phyloP scores from a whole-genome alignment of 2,888 invertebrate species.

The Empis livida region DNA sequence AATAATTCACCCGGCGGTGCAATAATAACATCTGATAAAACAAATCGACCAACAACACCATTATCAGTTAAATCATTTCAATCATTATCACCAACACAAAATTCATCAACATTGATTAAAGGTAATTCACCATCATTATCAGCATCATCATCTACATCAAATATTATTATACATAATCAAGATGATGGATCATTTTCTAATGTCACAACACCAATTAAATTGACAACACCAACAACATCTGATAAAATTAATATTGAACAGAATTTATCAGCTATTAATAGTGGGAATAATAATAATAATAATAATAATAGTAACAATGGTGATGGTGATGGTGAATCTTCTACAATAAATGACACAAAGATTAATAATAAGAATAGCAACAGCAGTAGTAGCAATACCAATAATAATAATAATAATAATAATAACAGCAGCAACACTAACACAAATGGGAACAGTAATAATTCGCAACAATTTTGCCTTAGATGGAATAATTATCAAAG shows the following conservation, averaged over 20 bases:
- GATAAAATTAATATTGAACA: neutral
- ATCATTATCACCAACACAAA: neutral
- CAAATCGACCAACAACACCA: neutral
- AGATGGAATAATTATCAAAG: constrained; percentile 91
- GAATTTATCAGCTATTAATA: too few species aligned
- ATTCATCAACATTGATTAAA: neutral
- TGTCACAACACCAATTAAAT: neutral
- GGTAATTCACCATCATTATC: neutral
- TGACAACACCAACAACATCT: neutral
- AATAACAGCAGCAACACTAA: constrained; percentile 6
- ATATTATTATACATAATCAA: neutral
- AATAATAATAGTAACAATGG: too few species aligned
- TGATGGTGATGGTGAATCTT: too few species aligned
- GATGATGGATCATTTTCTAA: neutral
- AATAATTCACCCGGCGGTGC: neutral
- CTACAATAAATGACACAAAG: neutral
- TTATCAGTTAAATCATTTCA: neutral
- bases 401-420: constrained; percentile 5
- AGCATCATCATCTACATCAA: too few species aligned
- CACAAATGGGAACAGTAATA: neutral
- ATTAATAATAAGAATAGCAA: neutral
- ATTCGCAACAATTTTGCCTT: constrained; percentile 72
- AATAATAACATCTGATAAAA: neutral
- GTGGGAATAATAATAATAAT: too few species aligned
- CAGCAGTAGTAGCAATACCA: constrained; percentile 1